phyloP scores from a whole-genome alignment of 2,888 invertebrate genomes.

The Phragmatobia fuliginosa region DNA sequence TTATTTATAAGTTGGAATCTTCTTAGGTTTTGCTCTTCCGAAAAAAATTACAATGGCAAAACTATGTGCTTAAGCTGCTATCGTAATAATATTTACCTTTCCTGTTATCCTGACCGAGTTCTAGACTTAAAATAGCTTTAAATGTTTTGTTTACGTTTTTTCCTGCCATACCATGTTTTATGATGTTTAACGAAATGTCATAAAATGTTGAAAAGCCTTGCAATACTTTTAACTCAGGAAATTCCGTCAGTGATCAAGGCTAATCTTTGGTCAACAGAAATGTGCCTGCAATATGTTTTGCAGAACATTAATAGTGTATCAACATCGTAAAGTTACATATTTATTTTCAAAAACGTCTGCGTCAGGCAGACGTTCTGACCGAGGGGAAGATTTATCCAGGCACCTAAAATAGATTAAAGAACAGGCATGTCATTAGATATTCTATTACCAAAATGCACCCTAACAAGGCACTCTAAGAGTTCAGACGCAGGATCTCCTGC shows the following conservation, averaged over 20 bases:
- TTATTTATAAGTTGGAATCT: no score
- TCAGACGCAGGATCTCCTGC: conserved; percentile 76
- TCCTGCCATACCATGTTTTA: conserved; percentile 2
- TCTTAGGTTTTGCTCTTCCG: no score
- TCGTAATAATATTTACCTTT: neutral
- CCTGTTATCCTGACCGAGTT: neutral
- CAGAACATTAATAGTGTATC: conserved; percentile 46
- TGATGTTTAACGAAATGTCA: conserved; percentile 13
- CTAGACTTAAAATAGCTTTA: neutral
- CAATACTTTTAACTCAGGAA: conserved; percentile 59
- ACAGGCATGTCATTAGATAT: conserved; percentile 36
- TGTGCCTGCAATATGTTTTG: conserved; percentile 53
- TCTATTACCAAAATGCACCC: conserved; percentile 62
- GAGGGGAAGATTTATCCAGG: conserved; percentile 25
- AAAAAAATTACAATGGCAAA: no score
- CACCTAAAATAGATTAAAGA: conserved; percentile 27
- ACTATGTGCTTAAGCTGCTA: no score
- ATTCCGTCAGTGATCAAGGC: conserved; percentile 63
- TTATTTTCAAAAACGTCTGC: conserved; percentile 46
- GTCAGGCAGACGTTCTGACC: no score
- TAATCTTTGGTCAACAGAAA: conserved; percentile 54
- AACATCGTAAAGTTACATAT: conserved; percentile 53
- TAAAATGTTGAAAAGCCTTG: conserved; percentile 35
- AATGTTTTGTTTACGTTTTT: neutral
- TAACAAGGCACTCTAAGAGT: conserved; percentile 77